Evolutionary conservation across 2,113 vertebrate genomes (phyloP), one percentile per base, ranked within the genome.

Genomic region (Pyrgilauda ruficollis): DNA sequence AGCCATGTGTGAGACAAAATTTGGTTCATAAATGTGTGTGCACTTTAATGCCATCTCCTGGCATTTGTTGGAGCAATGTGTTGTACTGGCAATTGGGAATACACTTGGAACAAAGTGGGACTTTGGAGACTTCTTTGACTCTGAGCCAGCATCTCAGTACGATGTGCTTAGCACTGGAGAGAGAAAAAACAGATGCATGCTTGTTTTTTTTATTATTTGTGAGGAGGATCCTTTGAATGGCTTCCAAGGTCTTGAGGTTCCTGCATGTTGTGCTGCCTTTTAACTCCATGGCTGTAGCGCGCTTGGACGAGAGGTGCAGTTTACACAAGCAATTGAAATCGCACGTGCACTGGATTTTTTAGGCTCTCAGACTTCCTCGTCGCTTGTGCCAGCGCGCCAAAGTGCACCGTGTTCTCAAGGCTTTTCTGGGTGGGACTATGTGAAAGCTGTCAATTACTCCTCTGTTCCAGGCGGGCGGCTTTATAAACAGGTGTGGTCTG

Each of bases 141-240:
- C 58, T 15, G 46, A 83, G 84, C 86, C 89, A 94, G 15, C 39
- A 76, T 49, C 53, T 68, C 46, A 62, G 44, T 62, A 44, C 2
- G 62, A 61, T 91, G 70, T 68, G 55, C 85, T 94, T 85, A 92
- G 84, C 53, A 30, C 43, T 11, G 11, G 41, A 70, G 56, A 82
- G 75, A 93, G 58, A 19, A 92, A 88, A 90, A 92, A 84, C 90
- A 96, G 79, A 89, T 93, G 92, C 26, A 10, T 50, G 31, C 47
- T 93, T 93, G 56, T 15, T 84, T 81, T 76, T 41, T 88, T 47
- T 84, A 37, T 80, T 84, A 46, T 86, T 93, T 88, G 52, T 1
- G 14, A 90, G 64, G 47, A 92, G 37, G 18, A 87, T 73, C 52
- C 49, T 96, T 94, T 94, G 83, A 84, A 44, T 49, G 79, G 11